Evolutionary conservation across 2,113 vertebrate genomes (phyloP), one percentile per base, ranked within the genome.

Genomic region (Peromyscus leucopus): DNA sequence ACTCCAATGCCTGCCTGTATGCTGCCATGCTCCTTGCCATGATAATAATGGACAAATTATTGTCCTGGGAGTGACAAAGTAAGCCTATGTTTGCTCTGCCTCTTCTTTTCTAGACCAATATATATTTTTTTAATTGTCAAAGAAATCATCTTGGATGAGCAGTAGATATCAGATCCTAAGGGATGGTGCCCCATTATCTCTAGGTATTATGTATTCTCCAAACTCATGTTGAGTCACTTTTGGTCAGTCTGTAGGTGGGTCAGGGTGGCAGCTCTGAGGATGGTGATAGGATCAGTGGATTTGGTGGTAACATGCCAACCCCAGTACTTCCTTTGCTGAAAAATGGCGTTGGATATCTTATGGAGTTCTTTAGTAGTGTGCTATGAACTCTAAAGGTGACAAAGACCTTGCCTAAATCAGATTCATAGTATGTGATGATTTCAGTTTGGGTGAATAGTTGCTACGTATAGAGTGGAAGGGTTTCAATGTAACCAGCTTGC

Each of bases 331-430:
- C 17, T 91, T 79, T 76, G 48, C 36, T 63, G 12, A 75, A 93
- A 95, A 93, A 7, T 36, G 5, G 21, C 17, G 42, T 22, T 59
- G 46, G 2, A 46, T 80, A 80, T 42, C 61, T 12, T 28, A 69
- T 22, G 16, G 16, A 9, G 75, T 36, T 93, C 21, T 75, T 90
- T 55, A 3, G 9, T 93, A 8, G 36, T 79, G 5, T 72, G 22
- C n/a, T 2, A 59, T 17, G 33, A 3, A 87, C 21, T n/a, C 11
- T 36, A 88, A 84, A 71, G 24, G 46, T 88, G 69, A 67, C 69
- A 89, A 95, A 95, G 61, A 13, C 61, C 51, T 78, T 85, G 31
- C 17, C 55, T 63, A 72, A 94, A 59, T 96, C 55, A 89, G 78
- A 93, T 4, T 79, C 71, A 72, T 19, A 93, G 13, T 46, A 59